These are phyloP conservation scores for Drosophila sturtevanti DNA, from an alignment of 1,140 invertebrate genomes.

Conservation along the genomic window DNA sequence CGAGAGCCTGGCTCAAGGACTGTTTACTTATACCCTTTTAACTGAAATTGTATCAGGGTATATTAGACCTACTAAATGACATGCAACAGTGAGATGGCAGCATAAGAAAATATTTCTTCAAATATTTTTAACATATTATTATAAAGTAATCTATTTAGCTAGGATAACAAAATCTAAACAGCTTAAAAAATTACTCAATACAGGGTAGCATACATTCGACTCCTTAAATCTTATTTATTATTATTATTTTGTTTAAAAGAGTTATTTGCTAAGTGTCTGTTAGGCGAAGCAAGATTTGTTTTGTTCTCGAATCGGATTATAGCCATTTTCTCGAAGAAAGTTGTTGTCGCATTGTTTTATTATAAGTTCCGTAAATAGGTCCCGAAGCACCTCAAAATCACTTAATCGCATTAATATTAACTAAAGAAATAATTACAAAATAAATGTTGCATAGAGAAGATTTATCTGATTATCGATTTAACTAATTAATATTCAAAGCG, in stretches of 20 bases:
- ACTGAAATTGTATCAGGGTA: background rate
- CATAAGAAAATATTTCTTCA: no score
- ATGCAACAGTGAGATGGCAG: no score
- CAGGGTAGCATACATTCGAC: conserved; percentile 9
- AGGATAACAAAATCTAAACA: no score
- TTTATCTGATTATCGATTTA: no score
- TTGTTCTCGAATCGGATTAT: conserved; percentile 55
- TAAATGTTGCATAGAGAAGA: background rate
- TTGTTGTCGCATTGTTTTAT: conserved; percentile 42
- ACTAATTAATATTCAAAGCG: no score
- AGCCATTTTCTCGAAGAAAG: conserved; percentile 64
- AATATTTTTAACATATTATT: no score
- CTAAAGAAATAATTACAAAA: conserved; percentile 3
- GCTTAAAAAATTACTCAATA: no score
- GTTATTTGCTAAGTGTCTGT: conserved; percentile 34
- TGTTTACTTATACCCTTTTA: conserved; percentile 5
- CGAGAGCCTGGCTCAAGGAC: conserved; percentile 29
- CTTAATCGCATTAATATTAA: conserved; percentile 7
- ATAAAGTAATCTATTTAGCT: no score
- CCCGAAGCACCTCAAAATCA: background rate
- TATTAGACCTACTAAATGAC: background rate
- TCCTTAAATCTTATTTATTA: conserved; percentile 3
- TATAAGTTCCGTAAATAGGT: conserved; percentile 7
- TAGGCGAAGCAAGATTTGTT: conserved; percentile 21
- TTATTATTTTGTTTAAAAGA: conserved; percentile 39